Conservation (phyloP, 2,113 vertebrate genomes). For the Cynopterus brachyotis region DNA sequence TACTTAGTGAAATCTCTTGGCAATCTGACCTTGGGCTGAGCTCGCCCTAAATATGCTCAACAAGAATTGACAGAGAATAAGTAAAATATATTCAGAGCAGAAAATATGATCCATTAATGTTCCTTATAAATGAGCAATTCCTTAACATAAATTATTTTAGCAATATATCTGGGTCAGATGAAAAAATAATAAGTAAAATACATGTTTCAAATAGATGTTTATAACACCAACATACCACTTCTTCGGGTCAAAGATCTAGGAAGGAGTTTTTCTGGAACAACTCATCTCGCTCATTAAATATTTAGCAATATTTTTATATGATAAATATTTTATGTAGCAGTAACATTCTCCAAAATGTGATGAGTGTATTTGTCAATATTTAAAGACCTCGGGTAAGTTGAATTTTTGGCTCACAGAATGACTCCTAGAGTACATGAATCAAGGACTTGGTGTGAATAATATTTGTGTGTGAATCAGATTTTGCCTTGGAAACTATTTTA, state of each 20-base stretch:
- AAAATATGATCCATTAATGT: background rate
- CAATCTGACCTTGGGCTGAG: background rate
- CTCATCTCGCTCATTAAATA: slow-evolving; percentile 40
- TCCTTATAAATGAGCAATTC: background rate
- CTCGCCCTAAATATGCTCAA: background rate
- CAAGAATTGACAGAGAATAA: background rate
- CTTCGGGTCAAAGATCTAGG: background rate
- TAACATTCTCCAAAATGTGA: background rate
- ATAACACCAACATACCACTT: background rate
- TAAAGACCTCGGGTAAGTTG: background rate
- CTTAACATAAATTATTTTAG: background rate
- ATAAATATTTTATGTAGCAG: slow-evolving; percentile 46
- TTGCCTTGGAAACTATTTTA: background rate
- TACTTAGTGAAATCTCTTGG: background rate
- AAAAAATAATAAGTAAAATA: background rate
- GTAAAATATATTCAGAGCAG: slow-evolving; percentile 3
- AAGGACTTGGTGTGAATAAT: background rate
- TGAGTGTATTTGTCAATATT: slow-evolving; percentile 14
- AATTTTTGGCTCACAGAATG: slow-evolving; percentile 38
- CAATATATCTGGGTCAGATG: background rate
- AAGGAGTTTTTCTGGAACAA: background rate
- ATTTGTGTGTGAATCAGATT: background rate
- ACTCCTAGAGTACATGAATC: background rate
- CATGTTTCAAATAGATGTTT: background rate
- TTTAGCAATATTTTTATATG: slow-evolving; percentile 31